Base-by-base conservation (phyloP, 2,797 vertebrate species). In the Pseudochirops corinnae region DNA sequence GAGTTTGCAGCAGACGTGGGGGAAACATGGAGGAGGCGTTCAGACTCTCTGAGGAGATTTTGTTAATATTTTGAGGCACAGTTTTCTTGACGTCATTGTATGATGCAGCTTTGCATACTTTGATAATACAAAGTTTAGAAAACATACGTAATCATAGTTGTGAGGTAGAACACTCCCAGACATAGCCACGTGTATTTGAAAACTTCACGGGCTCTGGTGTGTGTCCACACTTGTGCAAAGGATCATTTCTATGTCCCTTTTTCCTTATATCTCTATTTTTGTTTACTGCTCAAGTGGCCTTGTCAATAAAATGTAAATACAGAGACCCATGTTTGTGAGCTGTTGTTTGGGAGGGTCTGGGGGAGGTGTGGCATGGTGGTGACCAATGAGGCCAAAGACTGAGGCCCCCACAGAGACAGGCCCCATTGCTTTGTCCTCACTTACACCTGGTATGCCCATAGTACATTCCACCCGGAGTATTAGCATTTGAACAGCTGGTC, bases 231-330 rank as follows among this genome's bases (percentile, higher is more conserved):
- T 95, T 98, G 98, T 98, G 96, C 39, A 94, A 98, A 95, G 96
- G 98, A 96, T 97, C 95, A 95, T 98, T 87, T 98, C 57, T 97
- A 94, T 98, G 98, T 98, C 97, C 96, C 96, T 95, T 98, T 94
- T 52, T 93, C 94, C 94, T 98, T 98, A 97, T 98, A 98, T 97
- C 97, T 97, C 96, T 97, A 97, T 97, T 96, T 98, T 98, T 97
- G 97, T 98, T 98, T 98, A 97, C 92, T 95, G 56, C 96, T 97
- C 96, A 98, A 93, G 97, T 98, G 92, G 98, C 97, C 94, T 98
- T 98, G 97, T 98, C 98, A 99, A 98, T 99, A 99, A 99, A 98
- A 98, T 97, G 97, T 98, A 97, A 96, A 98, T 97, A 96, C 94
- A 98, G 91, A 95, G 95, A 94, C 0, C 0, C 92, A 56, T 7